These are phyloP conservation scores for Gavialis gangeticus DNA, from an alignment of 2,113 vertebrate species.

Conservation along the genomic window DNA sequence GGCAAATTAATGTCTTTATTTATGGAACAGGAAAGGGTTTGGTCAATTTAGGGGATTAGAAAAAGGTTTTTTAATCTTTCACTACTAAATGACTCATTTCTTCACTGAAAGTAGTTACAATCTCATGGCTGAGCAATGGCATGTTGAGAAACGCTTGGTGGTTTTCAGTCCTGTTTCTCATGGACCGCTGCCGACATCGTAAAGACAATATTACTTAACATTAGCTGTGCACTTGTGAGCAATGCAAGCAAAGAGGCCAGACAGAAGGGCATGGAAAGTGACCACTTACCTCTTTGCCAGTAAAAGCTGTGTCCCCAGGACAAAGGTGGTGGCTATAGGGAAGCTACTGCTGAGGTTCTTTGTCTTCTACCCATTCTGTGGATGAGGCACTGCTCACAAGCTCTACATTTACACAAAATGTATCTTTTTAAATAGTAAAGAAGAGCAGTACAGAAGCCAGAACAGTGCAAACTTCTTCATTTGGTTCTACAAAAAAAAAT, in stretches of 20 bases:
- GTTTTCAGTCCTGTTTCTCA: background rate
- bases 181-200: background rate
- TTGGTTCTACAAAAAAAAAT: background rate
- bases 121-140: background rate
- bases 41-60: background rate
- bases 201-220: background rate
- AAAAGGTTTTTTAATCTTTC: background rate
- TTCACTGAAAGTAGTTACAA: background rate
- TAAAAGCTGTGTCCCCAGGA: background rate
- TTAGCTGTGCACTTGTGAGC: background rate
- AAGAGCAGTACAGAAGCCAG: background rate
- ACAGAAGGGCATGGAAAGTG: background rate
- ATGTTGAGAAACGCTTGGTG: background rate
- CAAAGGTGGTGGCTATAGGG: background rate
- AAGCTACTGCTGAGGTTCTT: background rate
- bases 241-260: background rate
- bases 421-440: background rate
- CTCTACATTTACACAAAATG: background rate
- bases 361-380: background rate
- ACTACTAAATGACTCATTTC: background rate
- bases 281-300: background rate
- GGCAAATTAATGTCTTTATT: background rate
- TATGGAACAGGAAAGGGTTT: background rate
- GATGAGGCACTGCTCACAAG: accelerated
- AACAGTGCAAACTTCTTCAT: background rate